Conservation (phyloP, 2,113 vertebrate genomes). For the Semnopithecus entellus region DNA sequence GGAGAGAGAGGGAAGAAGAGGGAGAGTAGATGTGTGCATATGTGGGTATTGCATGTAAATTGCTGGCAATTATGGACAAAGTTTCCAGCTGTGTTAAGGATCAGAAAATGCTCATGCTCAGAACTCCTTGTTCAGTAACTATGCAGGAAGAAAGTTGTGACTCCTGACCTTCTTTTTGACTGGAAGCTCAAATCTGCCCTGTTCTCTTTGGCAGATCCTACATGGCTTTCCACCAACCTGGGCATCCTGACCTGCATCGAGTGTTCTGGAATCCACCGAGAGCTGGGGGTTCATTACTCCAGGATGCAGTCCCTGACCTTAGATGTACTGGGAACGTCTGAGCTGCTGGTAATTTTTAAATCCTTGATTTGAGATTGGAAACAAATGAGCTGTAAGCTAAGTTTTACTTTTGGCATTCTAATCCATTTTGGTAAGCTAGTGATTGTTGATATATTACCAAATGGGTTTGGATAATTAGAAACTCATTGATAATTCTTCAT, state of each 20-base stretch:
- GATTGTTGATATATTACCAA: background rate
- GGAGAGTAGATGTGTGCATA: accelerated
- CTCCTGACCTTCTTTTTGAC: too few relatives aligned
- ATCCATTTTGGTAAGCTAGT: background rate
- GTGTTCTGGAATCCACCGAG: conserved; percentile 98
- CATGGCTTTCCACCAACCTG: conserved; percentile 98
- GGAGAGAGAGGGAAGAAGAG: background rate
- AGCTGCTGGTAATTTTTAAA: conserved; percentile 91
- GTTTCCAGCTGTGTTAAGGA: background rate
- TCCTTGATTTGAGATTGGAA: conserved; percentile 20
- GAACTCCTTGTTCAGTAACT: too few relatives aligned
- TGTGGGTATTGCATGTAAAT: accelerated
- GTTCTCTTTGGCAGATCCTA: conserved; percentile 88
- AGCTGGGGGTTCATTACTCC: conserved; percentile 98
- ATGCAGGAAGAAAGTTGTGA: background rate
- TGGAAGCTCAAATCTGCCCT: background rate
- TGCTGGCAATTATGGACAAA: background rate
- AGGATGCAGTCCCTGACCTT: conserved; percentile 97
- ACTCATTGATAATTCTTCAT: background rate
- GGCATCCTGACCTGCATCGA: conserved; percentile 98
- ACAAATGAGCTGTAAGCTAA: background rate
- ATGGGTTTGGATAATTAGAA: conserved; percentile 2
- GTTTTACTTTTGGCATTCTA: background rate
- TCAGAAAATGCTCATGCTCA: background rate
- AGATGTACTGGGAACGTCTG: conserved; percentile 96